phyloP scores from a whole-genome alignment of 2,113 vertebrate genomes.

The Octodon degus region DNA sequence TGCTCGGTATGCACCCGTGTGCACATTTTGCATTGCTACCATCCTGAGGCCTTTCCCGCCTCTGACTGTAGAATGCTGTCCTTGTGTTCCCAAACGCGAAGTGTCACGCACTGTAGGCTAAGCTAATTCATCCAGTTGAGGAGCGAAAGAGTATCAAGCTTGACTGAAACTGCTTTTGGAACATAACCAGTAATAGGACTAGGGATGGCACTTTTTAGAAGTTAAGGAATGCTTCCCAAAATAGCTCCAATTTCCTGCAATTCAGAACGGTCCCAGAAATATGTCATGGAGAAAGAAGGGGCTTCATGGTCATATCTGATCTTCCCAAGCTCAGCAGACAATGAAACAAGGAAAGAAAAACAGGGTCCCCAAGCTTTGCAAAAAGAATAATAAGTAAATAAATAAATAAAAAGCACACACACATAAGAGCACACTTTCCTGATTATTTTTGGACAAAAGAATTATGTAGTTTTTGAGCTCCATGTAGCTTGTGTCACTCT shows the following conservation, averaged over 20 bases:
- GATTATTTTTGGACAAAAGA: not conserved
- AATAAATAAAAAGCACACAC: not conserved
- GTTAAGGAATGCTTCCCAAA: slow-evolving; percentile 51
- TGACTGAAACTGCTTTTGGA: slow-evolving; percentile 8
- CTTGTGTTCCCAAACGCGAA: not conserved
- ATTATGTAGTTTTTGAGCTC: not conserved
- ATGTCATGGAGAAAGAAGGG: not conserved
- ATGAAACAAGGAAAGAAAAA: not conserved
- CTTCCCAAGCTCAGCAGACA: not conserved
- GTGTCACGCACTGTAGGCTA: not conserved
- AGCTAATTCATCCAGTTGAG: not conserved
- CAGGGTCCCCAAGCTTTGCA: not conserved
- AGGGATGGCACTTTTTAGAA: slow-evolving; percentile 21
- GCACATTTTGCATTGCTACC: not conserved
- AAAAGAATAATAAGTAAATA: not conserved
- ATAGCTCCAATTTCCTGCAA: not conserved
- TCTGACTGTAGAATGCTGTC: not conserved
- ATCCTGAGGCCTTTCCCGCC: not conserved
- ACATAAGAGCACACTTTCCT: not conserved
- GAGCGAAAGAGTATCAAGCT: not conserved
- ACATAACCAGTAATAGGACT: not conserved
- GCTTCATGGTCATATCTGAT: slow-evolving; percentile 19
- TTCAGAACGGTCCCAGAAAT: slow-evolving; percentile 38
- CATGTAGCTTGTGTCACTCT: not conserved
- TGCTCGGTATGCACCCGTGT: not conserved